Base-by-base conservation (phyloP, 1,140 invertebrate genomes). In the Scylla paramamosain region DNA sequence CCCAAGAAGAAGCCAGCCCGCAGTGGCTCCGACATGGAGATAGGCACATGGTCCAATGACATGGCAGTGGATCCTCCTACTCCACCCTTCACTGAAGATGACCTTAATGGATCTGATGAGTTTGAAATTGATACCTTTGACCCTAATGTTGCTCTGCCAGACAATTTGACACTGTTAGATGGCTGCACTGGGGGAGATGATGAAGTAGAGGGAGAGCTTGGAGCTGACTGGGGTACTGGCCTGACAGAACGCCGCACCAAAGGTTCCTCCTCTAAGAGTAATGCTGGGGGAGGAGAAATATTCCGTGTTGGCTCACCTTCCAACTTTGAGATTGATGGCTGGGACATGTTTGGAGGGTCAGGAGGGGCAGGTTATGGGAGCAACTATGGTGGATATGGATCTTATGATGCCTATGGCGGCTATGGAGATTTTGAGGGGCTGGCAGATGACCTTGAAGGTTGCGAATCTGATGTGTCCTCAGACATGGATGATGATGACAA, bases 31-130 rank as follows among this genome's bases (percentile, higher is more conserved):
- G 31, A 97, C 97, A 97, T 98, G 96, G 98, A 98, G 97, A 99
- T 99, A 93, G 98, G 98, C n/a, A 99, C 98, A 0, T 99, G 98
- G 98, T 98, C 98, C 0, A 99, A 99, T 97, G 98, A 99, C 29
- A 98, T 99, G 98, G 98, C 98, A 0, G 91, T 96, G 96, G 32
- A 94, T 59, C 93, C 94, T n/a, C 94, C 92, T 7, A 89, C 95
- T 29, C 93, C 94, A 39, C 94, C 95, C 1, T 95, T 93, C 67
- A 95, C 95, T 94, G 84, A 88, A 4, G 95, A 96, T 39, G 94
- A 89, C 59, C 92, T 95, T 82, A 96, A 96, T 67, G 48, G 28
- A 20, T 10, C 83, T 14, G 87, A 95, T 77, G 96, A 96, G 14
- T 96, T 96, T 95, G 96, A 97, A 94, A 96, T 97, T 94, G 96